Evolutionary conservation across 2,113 vertebrate genomes (phyloP).

Genomic region (Pontoporia blainvillei): DNA sequence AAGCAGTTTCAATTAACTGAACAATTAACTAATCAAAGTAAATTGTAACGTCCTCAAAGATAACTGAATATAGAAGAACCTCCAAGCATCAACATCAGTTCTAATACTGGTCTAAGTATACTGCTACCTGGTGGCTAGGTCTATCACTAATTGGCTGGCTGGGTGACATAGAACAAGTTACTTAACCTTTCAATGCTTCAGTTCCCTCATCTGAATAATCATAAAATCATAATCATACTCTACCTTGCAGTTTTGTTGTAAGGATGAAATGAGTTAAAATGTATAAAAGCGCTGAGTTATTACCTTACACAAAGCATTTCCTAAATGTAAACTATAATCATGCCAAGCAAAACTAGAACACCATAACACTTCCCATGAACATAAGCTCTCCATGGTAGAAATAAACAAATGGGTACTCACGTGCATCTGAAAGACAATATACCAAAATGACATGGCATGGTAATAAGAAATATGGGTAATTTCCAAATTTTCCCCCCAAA

Average conservation of each 20-base stretch:
- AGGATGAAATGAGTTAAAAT: not conserved
- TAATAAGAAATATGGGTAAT: not conserved
- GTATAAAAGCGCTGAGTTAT: not conserved
- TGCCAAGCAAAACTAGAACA: not conserved
- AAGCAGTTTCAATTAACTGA: not conserved
- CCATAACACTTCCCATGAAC: not conserved
- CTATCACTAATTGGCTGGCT: not conserved
- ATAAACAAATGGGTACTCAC: not conserved
- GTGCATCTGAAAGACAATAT: not conserved
- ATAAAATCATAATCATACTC: not conserved
- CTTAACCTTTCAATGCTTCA: not conserved
- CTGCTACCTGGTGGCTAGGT: not conserved
- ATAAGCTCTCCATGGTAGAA: not conserved
- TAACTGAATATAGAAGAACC: not conserved
- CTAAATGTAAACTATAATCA: not conserved
- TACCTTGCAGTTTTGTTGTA: not conserved
- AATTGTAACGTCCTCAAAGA: slow-evolving; percentile 4
- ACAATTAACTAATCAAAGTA: not conserved
- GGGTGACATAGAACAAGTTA: not conserved
- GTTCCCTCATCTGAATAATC: not conserved
- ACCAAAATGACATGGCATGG: not conserved
- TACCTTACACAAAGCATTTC: not conserved
- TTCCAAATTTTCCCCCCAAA: not conserved
- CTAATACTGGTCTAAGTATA: not conserved
- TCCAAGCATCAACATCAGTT: not conserved